Conservation (phyloP, 2,888 invertebrate genomes). For the Parnassius mnemosyne region DNA sequence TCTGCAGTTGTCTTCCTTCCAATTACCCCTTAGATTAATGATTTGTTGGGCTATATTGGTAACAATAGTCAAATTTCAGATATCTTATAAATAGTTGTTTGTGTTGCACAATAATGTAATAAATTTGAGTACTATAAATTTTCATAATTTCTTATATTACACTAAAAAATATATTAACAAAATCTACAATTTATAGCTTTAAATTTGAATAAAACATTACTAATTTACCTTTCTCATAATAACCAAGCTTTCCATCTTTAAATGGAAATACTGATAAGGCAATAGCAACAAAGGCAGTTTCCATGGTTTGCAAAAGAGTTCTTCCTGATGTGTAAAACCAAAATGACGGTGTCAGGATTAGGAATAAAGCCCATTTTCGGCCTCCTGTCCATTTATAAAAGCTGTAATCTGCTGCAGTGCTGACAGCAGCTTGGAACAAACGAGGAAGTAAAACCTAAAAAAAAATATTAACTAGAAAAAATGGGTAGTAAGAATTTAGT, state of each 20-base stretch:
- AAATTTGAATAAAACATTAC: too few relatives aligned
- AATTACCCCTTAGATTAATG: too few relatives aligned
- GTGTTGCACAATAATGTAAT: too few relatives aligned
- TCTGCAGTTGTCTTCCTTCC: too few relatives aligned
- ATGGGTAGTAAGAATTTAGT: too few relatives aligned
- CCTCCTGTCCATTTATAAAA: constrained; percentile 85
- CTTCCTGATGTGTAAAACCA: constrained; percentile 94
- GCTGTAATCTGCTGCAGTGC: constrained; percentile 87
- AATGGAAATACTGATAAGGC: constrained; percentile 90
- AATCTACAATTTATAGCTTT: too few relatives aligned
- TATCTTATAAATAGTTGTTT: too few relatives aligned
- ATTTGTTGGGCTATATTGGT: too few relatives aligned
- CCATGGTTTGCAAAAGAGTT: constrained; percentile 93
- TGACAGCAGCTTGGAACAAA: constrained; percentile 89
- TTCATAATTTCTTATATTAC: too few relatives aligned
- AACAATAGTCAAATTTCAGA: too few relatives aligned
- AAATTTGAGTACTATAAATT: too few relatives aligned
- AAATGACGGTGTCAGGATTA: constrained; percentile 92
- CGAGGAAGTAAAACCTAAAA: constrained; percentile 87
- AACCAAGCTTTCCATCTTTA: constrained; percentile 69
- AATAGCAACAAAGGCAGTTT: constrained; percentile 89
- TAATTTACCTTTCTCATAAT: constrained; percentile 57
- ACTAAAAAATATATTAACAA: too few relatives aligned
- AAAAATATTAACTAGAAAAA: constrained; percentile 3
- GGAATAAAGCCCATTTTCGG: constrained; percentile 88